Evolutionary conservation across 2,113 vertebrate genomes (phyloP), one percentile per base, ranked within the genome.

Genomic region (Percopsis transmontana): DNA sequence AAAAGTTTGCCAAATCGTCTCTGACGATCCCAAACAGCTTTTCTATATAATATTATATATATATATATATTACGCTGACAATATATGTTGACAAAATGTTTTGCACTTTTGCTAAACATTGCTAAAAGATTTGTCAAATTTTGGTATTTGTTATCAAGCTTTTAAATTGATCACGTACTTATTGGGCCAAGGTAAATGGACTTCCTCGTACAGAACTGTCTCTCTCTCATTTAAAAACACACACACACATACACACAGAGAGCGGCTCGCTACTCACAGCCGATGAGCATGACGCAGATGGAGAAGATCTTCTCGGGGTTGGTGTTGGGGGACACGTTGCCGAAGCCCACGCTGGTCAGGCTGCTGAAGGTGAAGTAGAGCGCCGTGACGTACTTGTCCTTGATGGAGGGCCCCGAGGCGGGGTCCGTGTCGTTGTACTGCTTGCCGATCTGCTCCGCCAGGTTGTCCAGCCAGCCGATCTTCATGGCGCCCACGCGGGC

Each of bases 341-440:
- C 97, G 0, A 99, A 99, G 19, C 97, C 97, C 53, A 99, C 97
- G 0, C 97, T 99, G 90, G 97, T 99, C 85, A 99, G 93, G 78
- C 96, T 98, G 92, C 97, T 99, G 94, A 99, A 99, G 93, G 97
- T 99, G 93, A 99, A 99, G 91, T 99, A 99, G 40, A 99, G 93
- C 0, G 97, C 97, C 0, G 97, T 99, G 68, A 99, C 97, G 0
- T 99, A 99, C 85, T 98, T 99, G 88, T 99, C 97, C 84, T 98
- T 95, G 89, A 95, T 95, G 59, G 95, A 96, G 0, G 97, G 97
- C 1, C 97, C 97, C 0, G 96, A 97, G 39, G 80, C 74, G 0
- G 79, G 55, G 68, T 98, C 93, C 0, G 92, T 98, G 89, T 94
- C 93, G 0, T 98, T 99, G 85, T 96, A 98, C 40, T 87, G 92